Percentiles rank a stretch among this genome's conserved stretches.
Conservation (phyloP, 2,797 vertebrate genomes). For the Carcharodon carcharias region DNA sequence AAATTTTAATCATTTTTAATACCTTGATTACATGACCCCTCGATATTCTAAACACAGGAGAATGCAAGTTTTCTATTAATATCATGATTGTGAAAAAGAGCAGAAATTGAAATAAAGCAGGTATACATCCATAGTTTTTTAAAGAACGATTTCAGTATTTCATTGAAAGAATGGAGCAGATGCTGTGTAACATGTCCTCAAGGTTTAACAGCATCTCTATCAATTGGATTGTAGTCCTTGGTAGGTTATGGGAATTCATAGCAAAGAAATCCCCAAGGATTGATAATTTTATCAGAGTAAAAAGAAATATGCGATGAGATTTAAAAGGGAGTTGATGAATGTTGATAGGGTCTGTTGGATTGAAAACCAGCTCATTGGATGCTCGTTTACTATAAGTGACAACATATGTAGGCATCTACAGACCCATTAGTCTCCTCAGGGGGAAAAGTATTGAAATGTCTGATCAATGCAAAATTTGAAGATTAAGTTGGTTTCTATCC, state of each 20-base stretch:
- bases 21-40: background rate
- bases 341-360: background rate
- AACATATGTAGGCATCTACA: background rate
- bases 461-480: background rate
- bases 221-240: background rate
- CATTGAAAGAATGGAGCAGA: background rate
- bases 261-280: no score
- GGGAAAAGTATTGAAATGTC: background rate
- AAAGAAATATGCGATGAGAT: background rate
- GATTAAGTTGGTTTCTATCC: background rate
- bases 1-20: background rate
- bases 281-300: background rate
- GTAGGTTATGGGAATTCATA: background rate
- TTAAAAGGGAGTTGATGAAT: background rate
- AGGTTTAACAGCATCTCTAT: background rate
- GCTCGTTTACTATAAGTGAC: background rate
- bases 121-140: background rate
- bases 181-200: background rate
- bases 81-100: background rate
- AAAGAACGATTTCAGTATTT: background rate
- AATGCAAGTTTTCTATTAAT: background rate
- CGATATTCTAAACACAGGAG: background rate
- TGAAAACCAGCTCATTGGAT: background rate
- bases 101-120: background rate
- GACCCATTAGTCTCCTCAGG: background rate